These are phyloP conservation scores for Ceyx margarethae DNA, from an alignment of 2,113 vertebrate species.

Conservation along the genomic window DNA sequence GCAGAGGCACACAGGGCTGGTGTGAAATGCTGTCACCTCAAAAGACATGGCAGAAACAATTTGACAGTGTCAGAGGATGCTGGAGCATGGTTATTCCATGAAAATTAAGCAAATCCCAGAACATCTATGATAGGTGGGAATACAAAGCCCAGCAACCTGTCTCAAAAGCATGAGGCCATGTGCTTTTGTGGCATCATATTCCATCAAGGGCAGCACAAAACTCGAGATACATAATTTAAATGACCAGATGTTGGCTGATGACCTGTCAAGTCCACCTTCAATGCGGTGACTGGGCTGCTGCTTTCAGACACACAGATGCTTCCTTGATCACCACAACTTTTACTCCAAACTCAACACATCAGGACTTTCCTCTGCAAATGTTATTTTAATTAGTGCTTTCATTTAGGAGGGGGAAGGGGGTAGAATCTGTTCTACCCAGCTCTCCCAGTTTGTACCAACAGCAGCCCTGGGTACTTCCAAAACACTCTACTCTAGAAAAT, in stretches of 20 bases:
- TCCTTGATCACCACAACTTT: neutral
- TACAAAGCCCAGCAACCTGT: neutral
- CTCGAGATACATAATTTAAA: neutral
- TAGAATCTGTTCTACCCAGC: neutral
- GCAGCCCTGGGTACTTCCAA: neutral
- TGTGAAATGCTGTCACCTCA: fast-evolving
- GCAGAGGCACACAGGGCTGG: fast-evolving
- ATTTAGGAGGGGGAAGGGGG: neutral
- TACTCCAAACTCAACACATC: neutral
- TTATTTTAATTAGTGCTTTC: neutral
- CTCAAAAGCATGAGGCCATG: fast-evolving
- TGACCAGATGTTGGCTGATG: neutral
- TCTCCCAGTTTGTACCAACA: neutral
- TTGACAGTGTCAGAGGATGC: fast-evolving
- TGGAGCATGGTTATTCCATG: neutral
- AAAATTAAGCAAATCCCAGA: neutral
- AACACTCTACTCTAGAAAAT: neutral
- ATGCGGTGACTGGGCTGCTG: neutral
- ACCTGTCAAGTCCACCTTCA: neutral
- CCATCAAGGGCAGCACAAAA: fast-evolving
- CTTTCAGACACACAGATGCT: neutral
- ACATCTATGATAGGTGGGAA: fast-evolving
- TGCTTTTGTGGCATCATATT: fast-evolving
- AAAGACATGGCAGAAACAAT: fast-evolving
- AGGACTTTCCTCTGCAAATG: neutral